Conservation (phyloP, 2,113 vertebrate genomes). For the Calidris pugnax region DNA sequence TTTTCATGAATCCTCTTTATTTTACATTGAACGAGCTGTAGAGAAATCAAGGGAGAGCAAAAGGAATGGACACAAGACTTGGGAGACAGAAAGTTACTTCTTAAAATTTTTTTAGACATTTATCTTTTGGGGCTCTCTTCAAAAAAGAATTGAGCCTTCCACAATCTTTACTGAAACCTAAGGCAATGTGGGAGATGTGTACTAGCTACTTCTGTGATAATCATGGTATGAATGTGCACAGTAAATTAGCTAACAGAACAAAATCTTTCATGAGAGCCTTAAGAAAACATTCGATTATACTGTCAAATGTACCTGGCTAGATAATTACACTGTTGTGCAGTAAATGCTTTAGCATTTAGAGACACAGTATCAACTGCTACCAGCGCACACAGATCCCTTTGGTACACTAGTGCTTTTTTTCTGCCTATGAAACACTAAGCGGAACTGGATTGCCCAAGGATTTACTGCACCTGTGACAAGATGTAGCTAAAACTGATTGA, state of each 20-base stretch:
- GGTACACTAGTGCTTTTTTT: not conserved
- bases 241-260: not conserved
- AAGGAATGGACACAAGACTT: not conserved
- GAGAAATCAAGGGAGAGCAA: not conserved
- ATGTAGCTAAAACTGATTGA: not conserved
- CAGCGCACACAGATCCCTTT: not conserved
- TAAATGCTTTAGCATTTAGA: not conserved
- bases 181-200: not conserved
- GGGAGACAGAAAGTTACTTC: not conserved
- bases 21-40: not conserved
- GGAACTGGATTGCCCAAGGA: not conserved
- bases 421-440: not conserved
- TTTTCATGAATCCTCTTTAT: not conserved
- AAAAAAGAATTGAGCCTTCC: not conserved
- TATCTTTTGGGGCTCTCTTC: not conserved
- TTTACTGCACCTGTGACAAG: not conserved
- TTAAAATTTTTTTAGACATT: not conserved
- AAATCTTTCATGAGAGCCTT: not conserved
- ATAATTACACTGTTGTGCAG: not conserved
- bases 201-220: not conserved
- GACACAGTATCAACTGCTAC: not conserved
- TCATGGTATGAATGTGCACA: not conserved
- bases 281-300: conserved; percentile 3
- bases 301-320: conserved; percentile 1
- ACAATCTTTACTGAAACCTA: not conserved